A percentile compares a stretch with the other conserved stretches of the same genome.
Conservation (phyloP, 2,888 invertebrate species). For the Aquatica leii region DNA sequence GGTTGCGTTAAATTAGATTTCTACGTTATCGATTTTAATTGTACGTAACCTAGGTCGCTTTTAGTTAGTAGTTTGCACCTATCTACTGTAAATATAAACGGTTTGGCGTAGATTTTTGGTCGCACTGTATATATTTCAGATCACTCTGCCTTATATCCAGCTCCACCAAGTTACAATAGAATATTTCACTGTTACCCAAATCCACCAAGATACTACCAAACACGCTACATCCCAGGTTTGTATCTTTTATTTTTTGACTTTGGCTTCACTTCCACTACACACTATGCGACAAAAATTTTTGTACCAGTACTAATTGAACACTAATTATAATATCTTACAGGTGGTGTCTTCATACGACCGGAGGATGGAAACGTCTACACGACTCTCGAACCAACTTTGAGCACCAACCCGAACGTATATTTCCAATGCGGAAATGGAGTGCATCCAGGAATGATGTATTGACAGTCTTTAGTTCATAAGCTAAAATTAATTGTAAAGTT, state of each 20-base stretch:
- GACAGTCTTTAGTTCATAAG: too few relatives aligned
- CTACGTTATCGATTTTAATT: too few relatives aligned
- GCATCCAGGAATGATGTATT: slow-evolving; percentile 93
- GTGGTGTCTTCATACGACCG: slow-evolving; percentile 76
- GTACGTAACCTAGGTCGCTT: too few relatives aligned
- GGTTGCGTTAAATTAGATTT: too few relatives aligned
- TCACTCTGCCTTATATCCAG: slow-evolving; percentile 68
- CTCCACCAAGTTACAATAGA: slow-evolving; percentile 70
- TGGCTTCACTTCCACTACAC: background rate
- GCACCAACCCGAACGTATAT: slow-evolving; percentile 90
- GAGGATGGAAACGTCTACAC: slow-evolving; percentile 87
- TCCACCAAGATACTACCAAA: slow-evolving; percentile 57
- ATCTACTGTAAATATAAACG: too few relatives aligned
- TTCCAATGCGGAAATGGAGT: slow-evolving; percentile 83
- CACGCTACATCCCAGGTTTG: slow-evolving; percentile 56
- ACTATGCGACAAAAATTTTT: slow-evolving; percentile 1
- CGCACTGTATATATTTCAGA: slow-evolving; percentile 62
- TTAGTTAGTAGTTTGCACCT: too few relatives aligned
- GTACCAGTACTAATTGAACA: background rate
- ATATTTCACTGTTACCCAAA: slow-evolving; percentile 67
- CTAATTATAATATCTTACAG: slow-evolving; percentile 60
- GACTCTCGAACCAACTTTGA: slow-evolving; percentile 83
- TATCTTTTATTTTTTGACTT: slow-evolving; percentile 9
- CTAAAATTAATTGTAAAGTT: background rate
- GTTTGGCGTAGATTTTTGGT: slow-evolving; percentile 29